Percentiles rank a stretch among this genome's conserved stretches.
Evolutionary conservation across 2,888 invertebrate genomes (phyloP).

Genomic region (Hirtodrosophila alboralis): DNA sequence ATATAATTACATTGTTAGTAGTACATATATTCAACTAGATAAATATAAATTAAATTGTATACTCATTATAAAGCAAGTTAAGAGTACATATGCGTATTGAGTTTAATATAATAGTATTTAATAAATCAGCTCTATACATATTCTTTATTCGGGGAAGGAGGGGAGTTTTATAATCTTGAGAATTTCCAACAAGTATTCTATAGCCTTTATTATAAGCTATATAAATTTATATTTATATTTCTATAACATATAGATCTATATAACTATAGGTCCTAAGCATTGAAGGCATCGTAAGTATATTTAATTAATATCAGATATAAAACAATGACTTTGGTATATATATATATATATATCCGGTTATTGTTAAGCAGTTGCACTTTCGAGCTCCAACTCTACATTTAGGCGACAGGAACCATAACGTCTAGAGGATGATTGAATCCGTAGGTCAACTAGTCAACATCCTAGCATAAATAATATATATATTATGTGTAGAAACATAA

Average conservation of each 20-base stretch:
- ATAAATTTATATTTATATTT: slow-evolving; percentile 29
- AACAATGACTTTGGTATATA: slow-evolving; percentile 22
- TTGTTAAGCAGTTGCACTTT: slow-evolving; percentile 50
- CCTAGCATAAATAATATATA: no score
- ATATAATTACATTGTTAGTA: slow-evolving; percentile 67
- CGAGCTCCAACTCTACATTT: slow-evolving; percentile 28
- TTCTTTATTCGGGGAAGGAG: slow-evolving; percentile 26
- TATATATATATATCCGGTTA: no score
- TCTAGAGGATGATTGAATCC: no score
- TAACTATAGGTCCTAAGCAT: slow-evolving; percentile 29
- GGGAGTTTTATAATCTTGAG: slow-evolving; percentile 45
- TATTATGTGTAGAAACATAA: slow-evolving; percentile 20
- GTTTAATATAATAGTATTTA: slow-evolving; percentile 7
- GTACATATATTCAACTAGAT: slow-evolving; percentile 22
- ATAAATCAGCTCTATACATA: slow-evolving; percentile 37
- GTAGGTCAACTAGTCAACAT: background rate
- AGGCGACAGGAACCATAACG: slow-evolving; percentile 3
- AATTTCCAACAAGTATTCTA: slow-evolving; percentile 62
- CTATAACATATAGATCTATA: slow-evolving; percentile 39
- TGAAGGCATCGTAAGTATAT: slow-evolving; percentile 53
- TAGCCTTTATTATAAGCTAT: slow-evolving; percentile 14
- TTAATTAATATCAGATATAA: slow-evolving; percentile 31
- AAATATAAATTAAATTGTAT: slow-evolving; percentile 9
- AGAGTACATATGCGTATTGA: slow-evolving; percentile 31
- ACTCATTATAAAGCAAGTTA: slow-evolving; percentile 40